These are phyloP conservation scores for Danaus plexippus DNA, from an alignment of 1,140 invertebrate genomes.

Conservation along the genomic window DNA sequence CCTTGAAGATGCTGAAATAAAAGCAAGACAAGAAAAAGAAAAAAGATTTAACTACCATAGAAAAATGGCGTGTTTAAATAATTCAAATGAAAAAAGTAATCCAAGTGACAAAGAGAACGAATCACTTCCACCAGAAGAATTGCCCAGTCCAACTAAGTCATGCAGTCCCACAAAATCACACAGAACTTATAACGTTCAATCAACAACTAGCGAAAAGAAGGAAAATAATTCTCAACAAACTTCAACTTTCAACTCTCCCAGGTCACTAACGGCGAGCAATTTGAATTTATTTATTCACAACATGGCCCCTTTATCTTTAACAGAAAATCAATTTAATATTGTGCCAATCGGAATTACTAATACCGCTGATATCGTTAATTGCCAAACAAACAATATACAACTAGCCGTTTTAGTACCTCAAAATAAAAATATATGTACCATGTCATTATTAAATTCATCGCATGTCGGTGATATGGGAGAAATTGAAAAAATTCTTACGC, in stretches of 20 bases:
- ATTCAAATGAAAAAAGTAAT: constrained; percentile 25
- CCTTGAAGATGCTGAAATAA: constrained; percentile 75
- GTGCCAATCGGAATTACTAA: constrained; percentile 60
- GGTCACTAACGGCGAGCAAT: constrained; percentile 49
- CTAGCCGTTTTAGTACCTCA: constrained; percentile 73
- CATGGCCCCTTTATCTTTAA: constrained; percentile 51
- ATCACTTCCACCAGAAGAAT: constrained; percentile 10
- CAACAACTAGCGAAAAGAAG: constrained; percentile 54
- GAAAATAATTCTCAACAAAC: constrained; percentile 53
- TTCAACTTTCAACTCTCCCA: constrained; percentile 58
- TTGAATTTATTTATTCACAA: constrained; percentile 65
- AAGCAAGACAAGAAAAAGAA: constrained; percentile 72
- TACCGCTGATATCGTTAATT: constrained; percentile 51
- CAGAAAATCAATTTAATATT: constrained; percentile 61
- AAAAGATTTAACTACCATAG: constrained; percentile 59
- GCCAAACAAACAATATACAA: constrained; percentile 63
- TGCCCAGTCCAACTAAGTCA: constrained; percentile 33
- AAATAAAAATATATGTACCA: constrained; percentile 54
- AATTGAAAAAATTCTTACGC: constrained; percentile 72
- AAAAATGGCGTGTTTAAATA: constrained; percentile 28
- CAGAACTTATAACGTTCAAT: constrained; percentile 57
- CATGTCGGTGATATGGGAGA: constrained; percentile 41
- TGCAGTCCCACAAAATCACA: constrained; percentile 54
- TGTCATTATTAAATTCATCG: constrained; percentile 52
- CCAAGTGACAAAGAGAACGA: constrained; percentile 12